Evolutionary conservation across 2,797 vertebrate species (phyloP).

Genomic region (Falco cherrug): DNA sequence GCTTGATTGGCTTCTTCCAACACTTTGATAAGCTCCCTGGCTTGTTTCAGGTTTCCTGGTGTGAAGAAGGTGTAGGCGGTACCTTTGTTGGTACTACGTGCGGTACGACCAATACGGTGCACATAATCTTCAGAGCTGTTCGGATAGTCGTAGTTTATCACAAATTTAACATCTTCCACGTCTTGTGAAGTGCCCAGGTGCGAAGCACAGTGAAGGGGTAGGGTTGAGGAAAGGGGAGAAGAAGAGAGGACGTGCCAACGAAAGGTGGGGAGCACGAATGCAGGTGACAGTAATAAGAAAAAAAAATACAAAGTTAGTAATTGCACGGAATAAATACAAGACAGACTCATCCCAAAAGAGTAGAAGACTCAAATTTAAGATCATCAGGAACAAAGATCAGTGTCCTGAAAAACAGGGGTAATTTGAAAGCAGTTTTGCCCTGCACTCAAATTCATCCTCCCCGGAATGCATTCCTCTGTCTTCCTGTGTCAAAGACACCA

Average conservation of each 20-base stretch:
- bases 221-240: constrained; percentile 75
- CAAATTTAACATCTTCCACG: constrained; percentile 98
- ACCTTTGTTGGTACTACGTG: constrained; percentile 98
- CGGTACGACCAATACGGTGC: constrained; percentile 95
- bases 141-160: constrained; percentile 99
- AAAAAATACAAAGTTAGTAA: constrained; percentile 76
- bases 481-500: not conserved
- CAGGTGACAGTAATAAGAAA: constrained; percentile 84
- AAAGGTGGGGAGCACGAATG: constrained; percentile 81
- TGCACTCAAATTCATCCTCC: constrained; percentile 59
- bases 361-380: constrained; percentile 58
- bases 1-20: constrained; percentile 95
- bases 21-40: constrained; percentile 93
- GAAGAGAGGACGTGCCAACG: constrained; percentile 81
- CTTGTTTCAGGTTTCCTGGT: constrained; percentile 95
- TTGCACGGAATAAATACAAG: constrained; percentile 69
- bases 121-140: constrained; percentile 98
- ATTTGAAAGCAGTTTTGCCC: constrained; percentile 52
- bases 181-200: constrained; percentile 79
- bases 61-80: constrained; percentile 99
- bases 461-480: constrained; percentile 31
- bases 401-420: not conserved
- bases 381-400: not conserved
- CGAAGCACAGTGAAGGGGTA: constrained; percentile 70
- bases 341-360: constrained; percentile 84